These are phyloP conservation scores for Amyelois transitella DNA, from an alignment of 1,140 invertebrate species.

Conservation along the genomic window DNA sequence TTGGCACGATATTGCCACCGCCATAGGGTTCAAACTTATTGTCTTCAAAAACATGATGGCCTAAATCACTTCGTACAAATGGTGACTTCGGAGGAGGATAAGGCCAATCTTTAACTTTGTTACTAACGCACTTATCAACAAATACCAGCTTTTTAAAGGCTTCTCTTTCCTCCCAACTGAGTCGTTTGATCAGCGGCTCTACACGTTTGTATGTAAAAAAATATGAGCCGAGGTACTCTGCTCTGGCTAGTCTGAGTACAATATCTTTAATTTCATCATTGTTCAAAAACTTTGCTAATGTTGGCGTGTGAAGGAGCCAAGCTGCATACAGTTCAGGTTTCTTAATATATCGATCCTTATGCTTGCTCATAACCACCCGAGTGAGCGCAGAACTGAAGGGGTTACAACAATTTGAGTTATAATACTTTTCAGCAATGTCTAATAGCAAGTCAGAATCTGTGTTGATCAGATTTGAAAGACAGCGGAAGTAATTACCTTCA, in stretches of 20 bases:
- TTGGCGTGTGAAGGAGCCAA: slow-evolving; percentile 28
- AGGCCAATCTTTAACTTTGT: slow-evolving; percentile 29
- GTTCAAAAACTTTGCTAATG: slow-evolving; percentile 28
- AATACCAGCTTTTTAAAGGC: slow-evolving; percentile 37
- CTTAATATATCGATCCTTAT: slow-evolving; percentile 24
- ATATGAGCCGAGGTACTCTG: slow-evolving; percentile 30
- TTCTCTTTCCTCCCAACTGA: slow-evolving; percentile 27
- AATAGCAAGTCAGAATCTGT: slow-evolving; percentile 30
- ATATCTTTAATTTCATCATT: slow-evolving; percentile 31
- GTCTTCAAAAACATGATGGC: slow-evolving; percentile 22
- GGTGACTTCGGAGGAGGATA: slow-evolving; percentile 19
- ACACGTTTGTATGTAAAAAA: slow-evolving; percentile 35
- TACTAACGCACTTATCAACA: slow-evolving; percentile 30
- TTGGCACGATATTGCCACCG: slow-evolving; percentile 6
- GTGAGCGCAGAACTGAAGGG: slow-evolving; percentile 25
- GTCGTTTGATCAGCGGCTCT: slow-evolving; percentile 39
- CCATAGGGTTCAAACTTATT: neutral
- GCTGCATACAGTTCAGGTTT: slow-evolving; percentile 42
- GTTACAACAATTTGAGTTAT: slow-evolving; percentile 13
- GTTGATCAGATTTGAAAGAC: slow-evolving; percentile 36
- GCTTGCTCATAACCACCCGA: slow-evolving; percentile 30
- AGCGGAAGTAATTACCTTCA: slow-evolving; percentile 28
- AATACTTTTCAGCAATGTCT: slow-evolving; percentile 42
- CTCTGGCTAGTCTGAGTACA: slow-evolving; percentile 28
- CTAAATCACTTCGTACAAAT: neutral